These are phyloP conservation scores for Mobula birostris DNA, from an alignment of 2,113 vertebrate species.

Conservation along the genomic window DNA sequence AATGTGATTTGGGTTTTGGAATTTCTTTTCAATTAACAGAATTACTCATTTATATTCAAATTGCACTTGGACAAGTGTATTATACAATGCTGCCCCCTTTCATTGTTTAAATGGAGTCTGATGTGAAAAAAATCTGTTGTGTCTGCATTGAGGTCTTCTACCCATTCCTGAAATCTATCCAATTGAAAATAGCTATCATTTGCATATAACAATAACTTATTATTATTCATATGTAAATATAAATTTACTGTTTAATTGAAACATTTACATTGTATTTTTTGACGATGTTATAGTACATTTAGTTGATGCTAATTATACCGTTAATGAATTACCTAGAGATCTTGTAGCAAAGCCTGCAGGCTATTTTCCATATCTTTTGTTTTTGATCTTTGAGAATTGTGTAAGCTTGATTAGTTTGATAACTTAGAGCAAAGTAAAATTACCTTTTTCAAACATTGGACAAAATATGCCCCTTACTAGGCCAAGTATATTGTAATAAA, in stretches of 20 bases:
- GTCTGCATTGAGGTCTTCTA: background rate
- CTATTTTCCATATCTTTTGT: background rate
- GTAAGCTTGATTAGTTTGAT: background rate
- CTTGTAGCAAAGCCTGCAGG: background rate
- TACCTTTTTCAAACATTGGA: background rate
- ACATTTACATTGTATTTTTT: background rate
- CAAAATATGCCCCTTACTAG: background rate
- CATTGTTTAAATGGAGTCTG: background rate
- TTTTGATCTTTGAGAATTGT: background rate
- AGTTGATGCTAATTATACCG: background rate
- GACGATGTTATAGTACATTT: background rate
- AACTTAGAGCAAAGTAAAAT: background rate
- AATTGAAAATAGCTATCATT: background rate
- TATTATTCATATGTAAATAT: slow-evolving; percentile 8
- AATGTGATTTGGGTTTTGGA: slow-evolving; percentile 5
- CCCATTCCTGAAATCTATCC: background rate
- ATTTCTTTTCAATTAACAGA: slow-evolving; percentile 23
- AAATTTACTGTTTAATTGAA: slow-evolving; percentile 16
- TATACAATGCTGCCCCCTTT: background rate
- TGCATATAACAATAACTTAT: background rate
- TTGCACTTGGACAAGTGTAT: background rate
- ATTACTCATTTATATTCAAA: slow-evolving; percentile 15
- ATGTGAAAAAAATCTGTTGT: background rate
- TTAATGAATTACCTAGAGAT: background rate
- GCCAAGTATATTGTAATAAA: background rate